phyloP scores from a whole-genome alignment of 2,797 vertebrate genomes.

The Karalla daura region DNA sequence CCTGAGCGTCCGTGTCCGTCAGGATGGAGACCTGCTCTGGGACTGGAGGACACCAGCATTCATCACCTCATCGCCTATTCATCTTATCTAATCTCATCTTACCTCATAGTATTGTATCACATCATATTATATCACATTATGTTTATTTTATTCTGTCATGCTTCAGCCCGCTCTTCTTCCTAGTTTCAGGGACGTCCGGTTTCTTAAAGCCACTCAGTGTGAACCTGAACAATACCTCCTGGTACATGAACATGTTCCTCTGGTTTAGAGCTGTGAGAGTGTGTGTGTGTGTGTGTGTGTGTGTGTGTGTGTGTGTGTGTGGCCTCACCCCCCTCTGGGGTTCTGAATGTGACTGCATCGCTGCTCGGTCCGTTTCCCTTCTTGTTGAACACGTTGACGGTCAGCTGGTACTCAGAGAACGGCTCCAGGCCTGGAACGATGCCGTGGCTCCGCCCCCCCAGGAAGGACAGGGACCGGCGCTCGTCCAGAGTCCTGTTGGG shows the following conservation, averaged over 20 bases:
- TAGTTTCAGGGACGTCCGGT: too few species aligned
- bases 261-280: too few species aligned
- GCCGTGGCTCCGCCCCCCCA: slow-evolving; percentile 85
- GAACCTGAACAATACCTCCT: too few species aligned
- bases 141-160: too few species aligned
- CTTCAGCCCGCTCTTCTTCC: too few species aligned
- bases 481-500: slow-evolving; percentile 83
- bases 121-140: too few species aligned
- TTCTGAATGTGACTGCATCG: slow-evolving; percentile 85
- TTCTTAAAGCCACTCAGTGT: too few species aligned
- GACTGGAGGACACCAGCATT: too few species aligned
- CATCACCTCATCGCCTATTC: too few species aligned
- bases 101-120: too few species aligned
- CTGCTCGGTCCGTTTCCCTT: slow-evolving; percentile 93
- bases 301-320: neutral
- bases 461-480: slow-evolving; percentile 84
- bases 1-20: slow-evolving; percentile 85
- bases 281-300: slow-evolving; percentile 5
- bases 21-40: slow-evolving; percentile 90
- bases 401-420: slow-evolving; percentile 92
- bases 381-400: slow-evolving; percentile 90
- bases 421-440: slow-evolving; percentile 90
- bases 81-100: too few species aligned
- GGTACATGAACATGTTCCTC: too few species aligned
- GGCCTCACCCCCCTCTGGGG: slow-evolving; percentile 93